phyloP scores from a whole-genome alignment of 2,113 vertebrate species.

The Heliornis fulica region DNA sequence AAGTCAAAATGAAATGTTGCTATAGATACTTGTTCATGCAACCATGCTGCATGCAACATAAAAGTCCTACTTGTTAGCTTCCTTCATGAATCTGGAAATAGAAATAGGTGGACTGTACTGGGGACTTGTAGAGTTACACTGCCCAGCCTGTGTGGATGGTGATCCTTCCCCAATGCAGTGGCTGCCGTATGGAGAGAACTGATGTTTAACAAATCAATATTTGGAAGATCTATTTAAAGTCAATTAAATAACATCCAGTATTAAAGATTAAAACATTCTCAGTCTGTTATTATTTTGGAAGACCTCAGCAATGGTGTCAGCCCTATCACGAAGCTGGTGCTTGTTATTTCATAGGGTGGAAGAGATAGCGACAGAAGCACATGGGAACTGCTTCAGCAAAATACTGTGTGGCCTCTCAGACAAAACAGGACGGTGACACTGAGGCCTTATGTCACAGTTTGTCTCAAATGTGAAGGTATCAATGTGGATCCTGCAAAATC shows the following conservation, averaged over 20 bases:
- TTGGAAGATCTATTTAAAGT: background rate
- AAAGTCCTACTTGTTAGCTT: constrained; percentile 20
- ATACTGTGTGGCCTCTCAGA: background rate
- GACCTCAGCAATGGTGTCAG: background rate
- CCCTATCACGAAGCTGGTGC: background rate
- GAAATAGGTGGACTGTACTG: background rate
- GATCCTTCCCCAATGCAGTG: background rate
- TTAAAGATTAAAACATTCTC: background rate
- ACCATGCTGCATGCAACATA: background rate
- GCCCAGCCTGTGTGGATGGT: background rate
- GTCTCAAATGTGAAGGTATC: background rate
- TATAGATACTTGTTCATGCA: constrained; percentile 7
- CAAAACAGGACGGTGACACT: background rate
- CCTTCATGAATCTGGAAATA: constrained; percentile 25
- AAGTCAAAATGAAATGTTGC: background rate
- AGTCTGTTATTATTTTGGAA: background rate
- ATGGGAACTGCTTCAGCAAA: background rate
- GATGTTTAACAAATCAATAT: background rate
- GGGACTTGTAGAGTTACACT: background rate
- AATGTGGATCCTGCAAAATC: background rate
- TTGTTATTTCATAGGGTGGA: background rate
- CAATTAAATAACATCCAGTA: background rate
- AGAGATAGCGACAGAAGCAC: background rate
- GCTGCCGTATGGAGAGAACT: background rate
- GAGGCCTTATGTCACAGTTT: background rate